Base-by-base conservation (phyloP, 2,113 vertebrate species). In the Lasiurus cinereus region DNA sequence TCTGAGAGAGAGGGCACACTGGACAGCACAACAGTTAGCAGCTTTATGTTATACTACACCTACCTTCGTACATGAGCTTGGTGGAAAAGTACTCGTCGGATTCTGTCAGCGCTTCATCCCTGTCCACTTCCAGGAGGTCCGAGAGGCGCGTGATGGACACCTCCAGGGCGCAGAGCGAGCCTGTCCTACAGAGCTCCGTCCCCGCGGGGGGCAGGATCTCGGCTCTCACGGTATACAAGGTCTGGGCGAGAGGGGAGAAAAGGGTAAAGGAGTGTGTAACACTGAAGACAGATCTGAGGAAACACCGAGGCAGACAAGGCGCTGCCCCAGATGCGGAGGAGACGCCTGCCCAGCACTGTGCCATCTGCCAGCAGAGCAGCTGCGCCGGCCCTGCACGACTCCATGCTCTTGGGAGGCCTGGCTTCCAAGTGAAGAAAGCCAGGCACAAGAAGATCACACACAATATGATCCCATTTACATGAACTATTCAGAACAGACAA, bases 51-150 rank as follows among this genome's bases (percentile, higher is more conserved):
- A 39, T 5, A 39, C 39, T 5, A 39, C 39, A 39, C 98, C 67
- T 96, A 99, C 99, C 99, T 98, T 99, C 99, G 96, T 99, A 99
- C 99, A 99, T 99, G 8, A 99, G 99, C 97, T 99, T 99, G 64
- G 99, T 99, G 50, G 98, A 99, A 94, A 98, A 98, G 43, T 98
- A 98, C 14, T 99, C 98, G 6, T 99, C 99, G 0, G 97, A 98
- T 80, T 99, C 99, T 0, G 98, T 98, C 85, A 98, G 98, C 19
- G 99, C 99, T 82, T 99, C 99, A 24, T 99, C 98, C 93, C 97
- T 96, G 89, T 99, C 99, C 29, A 98, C 98, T 77, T 99, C 99
- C 0, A 97, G 97, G 52, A 99, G 98, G 73, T 99, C 99, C 0
- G 98, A 97, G 31, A 99, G 99, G 18, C 99, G 98, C 0, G 99